Percentiles rank a stretch among this genome's conserved stretches.
Conservation (phyloP, 2,797 vertebrate species). For the Pagetopsis macropterus region DNA sequence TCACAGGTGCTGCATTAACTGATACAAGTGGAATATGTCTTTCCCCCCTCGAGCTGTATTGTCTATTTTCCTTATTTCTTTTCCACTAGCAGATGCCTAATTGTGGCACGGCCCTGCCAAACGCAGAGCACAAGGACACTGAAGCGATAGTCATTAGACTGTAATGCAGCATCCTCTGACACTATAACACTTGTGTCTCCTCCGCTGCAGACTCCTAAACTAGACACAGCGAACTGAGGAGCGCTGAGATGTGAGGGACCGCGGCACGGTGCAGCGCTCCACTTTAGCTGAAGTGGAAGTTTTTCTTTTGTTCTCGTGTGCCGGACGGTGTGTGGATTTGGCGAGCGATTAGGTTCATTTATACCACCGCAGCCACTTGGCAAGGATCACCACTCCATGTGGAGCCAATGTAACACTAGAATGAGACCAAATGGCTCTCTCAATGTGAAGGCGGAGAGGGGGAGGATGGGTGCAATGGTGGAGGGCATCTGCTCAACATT, state of each 20-base stretch:
- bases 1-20: constrained; percentile 23
- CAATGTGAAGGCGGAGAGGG: constrained; percentile 74
- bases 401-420: constrained; percentile 80
- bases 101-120: constrained; percentile 81
- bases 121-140: constrained; percentile 71
- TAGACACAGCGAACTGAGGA: constrained; percentile 17
- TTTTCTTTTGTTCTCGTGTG: constrained; percentile 66
- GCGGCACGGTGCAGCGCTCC: constrained; percentile 21
- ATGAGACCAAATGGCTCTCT: constrained; percentile 82
- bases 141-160: constrained; percentile 82
- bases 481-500: constrained; percentile 85
- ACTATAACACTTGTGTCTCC: constrained; percentile 38
- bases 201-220: constrained; percentile 24
- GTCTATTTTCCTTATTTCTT: constrained; percentile 45
- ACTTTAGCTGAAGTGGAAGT: constrained; percentile 60
- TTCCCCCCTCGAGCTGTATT: constrained; percentile 27
- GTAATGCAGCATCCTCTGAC: constrained; percentile 80
- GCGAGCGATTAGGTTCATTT: constrained; percentile 77
- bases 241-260: constrained; percentile 28
- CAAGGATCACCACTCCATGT: constrained; percentile 73
- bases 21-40: background rate
- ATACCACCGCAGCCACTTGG: constrained; percentile 73
- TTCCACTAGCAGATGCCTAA: constrained; percentile 87
- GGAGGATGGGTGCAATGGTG: constrained; percentile 44
- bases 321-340: constrained; percentile 52